Evolutionary conservation across 2,113 vertebrate species (phyloP).

Genomic region (Lepus americanus): DNA sequence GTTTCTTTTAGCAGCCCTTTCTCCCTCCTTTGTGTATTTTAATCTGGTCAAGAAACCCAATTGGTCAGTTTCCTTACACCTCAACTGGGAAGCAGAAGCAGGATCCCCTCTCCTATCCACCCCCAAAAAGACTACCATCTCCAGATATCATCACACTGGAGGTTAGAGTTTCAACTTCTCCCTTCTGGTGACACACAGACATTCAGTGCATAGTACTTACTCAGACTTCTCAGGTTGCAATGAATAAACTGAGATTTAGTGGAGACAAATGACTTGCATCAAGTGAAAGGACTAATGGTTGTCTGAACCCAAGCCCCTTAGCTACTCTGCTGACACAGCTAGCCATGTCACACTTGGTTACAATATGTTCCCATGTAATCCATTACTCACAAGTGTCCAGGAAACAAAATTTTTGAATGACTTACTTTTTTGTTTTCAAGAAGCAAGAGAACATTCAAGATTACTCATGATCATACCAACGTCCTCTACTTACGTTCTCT

Average conservation of each 20-base stretch:
- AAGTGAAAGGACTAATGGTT: background rate
- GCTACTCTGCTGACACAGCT: background rate
- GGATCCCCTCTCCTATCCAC: background rate
- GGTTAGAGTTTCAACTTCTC: background rate
- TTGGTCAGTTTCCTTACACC: background rate
- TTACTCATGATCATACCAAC: background rate
- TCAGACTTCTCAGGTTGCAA: background rate
- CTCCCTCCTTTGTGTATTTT: background rate
- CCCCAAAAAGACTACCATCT: background rate
- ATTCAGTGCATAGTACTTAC: background rate
- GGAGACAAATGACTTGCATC: background rate
- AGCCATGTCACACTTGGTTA: background rate
- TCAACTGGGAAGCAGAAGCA: background rate
- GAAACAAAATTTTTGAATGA: constrained; percentile 3
- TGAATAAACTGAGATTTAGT: background rate
- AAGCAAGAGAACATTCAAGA: constrained; percentile 1
- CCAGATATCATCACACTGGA: background rate
- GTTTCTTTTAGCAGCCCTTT: background rate
- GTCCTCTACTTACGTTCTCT: background rate
- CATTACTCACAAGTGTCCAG: background rate
- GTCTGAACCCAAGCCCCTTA: background rate
- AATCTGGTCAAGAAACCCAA: background rate
- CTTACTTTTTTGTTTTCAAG: constrained; percentile 41
- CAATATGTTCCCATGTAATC: background rate
- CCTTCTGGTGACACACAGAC: background rate